A percentile compares a stretch with the other conserved stretches of the same genome.
These are phyloP conservation scores for Chironex yamaguchii DNA, from an alignment of 30 jellyfish, hydroid and myxozoan species.

Conservation along the genomic window DNA sequence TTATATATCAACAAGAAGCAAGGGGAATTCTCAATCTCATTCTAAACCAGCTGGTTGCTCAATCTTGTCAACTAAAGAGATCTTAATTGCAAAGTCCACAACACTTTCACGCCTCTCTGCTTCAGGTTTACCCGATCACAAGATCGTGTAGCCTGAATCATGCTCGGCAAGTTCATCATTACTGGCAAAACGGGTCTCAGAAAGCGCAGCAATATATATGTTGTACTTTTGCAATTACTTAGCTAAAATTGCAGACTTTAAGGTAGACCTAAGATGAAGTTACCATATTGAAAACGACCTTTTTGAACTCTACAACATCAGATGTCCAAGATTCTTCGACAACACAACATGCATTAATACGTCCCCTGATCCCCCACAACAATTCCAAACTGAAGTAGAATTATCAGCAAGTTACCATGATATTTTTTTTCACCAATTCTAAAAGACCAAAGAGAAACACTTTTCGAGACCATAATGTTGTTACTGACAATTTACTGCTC, in stretches of 20 bases:
- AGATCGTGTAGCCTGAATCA: background rate
- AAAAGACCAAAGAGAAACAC: slow-evolving; percentile 31
- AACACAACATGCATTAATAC: background rate
- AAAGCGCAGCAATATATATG: too few species aligned
- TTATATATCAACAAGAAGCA: background rate
- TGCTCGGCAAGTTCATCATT: background rate
- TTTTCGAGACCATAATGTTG: background rate
- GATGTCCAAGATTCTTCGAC: background rate
- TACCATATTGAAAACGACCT: too few species aligned
- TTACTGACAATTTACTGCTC: slow-evolving; percentile 5
- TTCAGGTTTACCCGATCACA: background rate
- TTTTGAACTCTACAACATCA: slow-evolving; percentile 4
- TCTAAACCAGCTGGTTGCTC: background rate
- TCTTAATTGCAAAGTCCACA: background rate
- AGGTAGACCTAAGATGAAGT: too few species aligned
- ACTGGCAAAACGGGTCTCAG: background rate
- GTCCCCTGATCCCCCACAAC: slow-evolving; percentile 35
- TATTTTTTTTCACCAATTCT: slow-evolving; percentile 6
- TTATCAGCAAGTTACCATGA: background rate
- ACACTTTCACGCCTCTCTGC: background rate
- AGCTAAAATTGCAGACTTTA: too few species aligned
- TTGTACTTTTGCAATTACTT: too few species aligned
- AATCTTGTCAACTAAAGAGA: background rate
- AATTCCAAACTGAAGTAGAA: background rate
- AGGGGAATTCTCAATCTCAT: background rate